Conservation (phyloP, 2,797 vertebrate species). For the Ptychadena robeensis region DNA sequence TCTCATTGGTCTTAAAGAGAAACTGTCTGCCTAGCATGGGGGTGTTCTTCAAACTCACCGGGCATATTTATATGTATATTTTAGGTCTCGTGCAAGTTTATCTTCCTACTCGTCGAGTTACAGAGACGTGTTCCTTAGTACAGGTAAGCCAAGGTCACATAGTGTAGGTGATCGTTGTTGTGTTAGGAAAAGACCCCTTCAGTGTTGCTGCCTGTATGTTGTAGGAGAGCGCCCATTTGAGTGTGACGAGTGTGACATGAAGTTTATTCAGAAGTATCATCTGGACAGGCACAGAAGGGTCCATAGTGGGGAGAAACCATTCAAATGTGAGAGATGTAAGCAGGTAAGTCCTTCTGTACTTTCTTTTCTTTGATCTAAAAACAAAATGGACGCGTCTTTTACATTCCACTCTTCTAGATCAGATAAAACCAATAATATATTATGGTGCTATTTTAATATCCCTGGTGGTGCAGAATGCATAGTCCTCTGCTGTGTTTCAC, state of each 20-base stretch:
- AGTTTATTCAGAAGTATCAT: constrained; percentile 98
- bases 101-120: constrained; percentile 13
- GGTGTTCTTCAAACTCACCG: constrained; percentile 10
- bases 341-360: constrained; percentile 76
- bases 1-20: not conserved
- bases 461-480: too few relatives aligned
- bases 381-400: not conserved
- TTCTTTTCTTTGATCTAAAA: constrained; percentile 40
- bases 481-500: too few relatives aligned
- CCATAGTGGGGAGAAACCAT: constrained; percentile 97
- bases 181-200: not conserved
- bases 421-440: too few relatives aligned
- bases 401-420: too few relatives aligned
- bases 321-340: constrained; percentile 94
- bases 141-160: constrained; percentile 23
- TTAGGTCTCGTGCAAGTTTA: constrained; percentile 31
- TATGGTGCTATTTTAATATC: too few relatives aligned
- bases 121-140: constrained; percentile 10
- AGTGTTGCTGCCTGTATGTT: constrained; percentile 36
- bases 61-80: constrained; percentile 30
- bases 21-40: not conserved
- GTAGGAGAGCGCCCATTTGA: constrained; percentile 95
- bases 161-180: not conserved
- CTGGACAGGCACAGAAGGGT: constrained; percentile 95
- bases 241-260: constrained; percentile 94